Base-by-base conservation (phyloP, 1,140 invertebrate species). In the Apis dorsata region DNA sequence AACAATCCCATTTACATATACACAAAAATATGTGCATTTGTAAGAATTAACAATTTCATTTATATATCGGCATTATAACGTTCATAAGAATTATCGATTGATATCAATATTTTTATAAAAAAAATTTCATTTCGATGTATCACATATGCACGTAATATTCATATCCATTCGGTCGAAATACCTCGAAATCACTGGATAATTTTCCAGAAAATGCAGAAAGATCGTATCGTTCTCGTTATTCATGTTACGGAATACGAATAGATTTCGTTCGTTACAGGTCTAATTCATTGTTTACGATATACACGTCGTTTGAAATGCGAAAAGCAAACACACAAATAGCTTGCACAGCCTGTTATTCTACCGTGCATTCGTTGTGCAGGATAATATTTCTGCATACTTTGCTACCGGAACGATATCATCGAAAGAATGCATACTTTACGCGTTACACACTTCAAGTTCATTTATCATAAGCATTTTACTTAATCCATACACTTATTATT, bases 381-480 rank as follows among this genome's bases (percentile, higher is more conserved):
- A 21, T 55, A 68, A 44, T 68, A 44, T 79, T 49, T 70, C 63
- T 70, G 55, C 55, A 70, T 51, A 60, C 13, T 60, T 70, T n/a
- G 66, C 55, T n/a, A 24, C 44, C 65, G 76, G 65, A 60, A 70
- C n/a, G 66, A 79, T 62, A 70, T 4, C 55, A 70, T 62, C 77
- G 66, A 70, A 79, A 28, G 66, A 60, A 70, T 60, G 55, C 51
- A 24, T 79, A 70, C 17, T 60, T 60, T 79, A 62, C 66, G 70
- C 44, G 66, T 62, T 62, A 12, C 9, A 1, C 10, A 21, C 1
- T n/a, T 51, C 8, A 34, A 51, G 8, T 21, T 9, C 49, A 60
- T 70, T 79, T 53, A 51, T 70, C 66, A 79, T 51, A 70, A 59
- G 11, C 5, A 7, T 19, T 75, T 24, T 19, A 19, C 21, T 60